A percentile compares a stretch with the other conserved stretches of the same genome.
These are phyloP conservation scores for Drosophila pachea DNA, from an alignment of 1,140 invertebrate species.

Conservation along the genomic window DNA sequence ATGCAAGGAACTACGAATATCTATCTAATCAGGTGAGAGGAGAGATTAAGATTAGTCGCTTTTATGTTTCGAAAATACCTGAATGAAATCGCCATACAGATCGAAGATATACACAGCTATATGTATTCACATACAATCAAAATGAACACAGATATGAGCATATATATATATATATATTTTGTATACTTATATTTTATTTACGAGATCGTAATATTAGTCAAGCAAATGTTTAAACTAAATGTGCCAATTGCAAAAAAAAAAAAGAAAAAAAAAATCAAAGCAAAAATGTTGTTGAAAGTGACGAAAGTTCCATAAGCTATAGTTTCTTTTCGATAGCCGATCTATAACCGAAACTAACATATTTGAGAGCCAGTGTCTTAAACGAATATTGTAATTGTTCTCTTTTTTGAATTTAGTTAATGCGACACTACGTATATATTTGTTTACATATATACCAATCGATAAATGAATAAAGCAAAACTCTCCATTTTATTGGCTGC, in stretches of 20 bases:
- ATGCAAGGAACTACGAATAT: slow-evolving; percentile 29
- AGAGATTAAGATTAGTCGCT: slow-evolving; percentile 21
- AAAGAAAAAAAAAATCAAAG: too few species aligned
- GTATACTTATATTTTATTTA: slow-evolving; percentile 66
- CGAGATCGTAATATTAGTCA: slow-evolving; percentile 64
- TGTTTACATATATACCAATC: slow-evolving; percentile 32
- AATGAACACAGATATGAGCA: slow-evolving; percentile 50
- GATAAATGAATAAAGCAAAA: slow-evolving; percentile 29
- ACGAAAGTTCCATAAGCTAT: slow-evolving; percentile 65
- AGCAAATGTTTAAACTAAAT: slow-evolving; percentile 29
- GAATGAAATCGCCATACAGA: slow-evolving; percentile 50
- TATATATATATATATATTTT: slow-evolving; percentile 56
- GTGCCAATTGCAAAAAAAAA: slow-evolving; percentile 61
- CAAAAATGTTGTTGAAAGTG: too few species aligned
- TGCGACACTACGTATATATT: slow-evolving; percentile 37
- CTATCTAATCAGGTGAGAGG: slow-evolving; percentile 5
- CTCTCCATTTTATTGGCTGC: slow-evolving; percentile 5
- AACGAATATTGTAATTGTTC: slow-evolving; percentile 64
- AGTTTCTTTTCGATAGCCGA: slow-evolving; percentile 63
- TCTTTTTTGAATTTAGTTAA: slow-evolving; percentile 52
- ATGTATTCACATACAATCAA: slow-evolving; percentile 33
- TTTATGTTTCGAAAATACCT: slow-evolving; percentile 63
- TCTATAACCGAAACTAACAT: slow-evolving; percentile 55
- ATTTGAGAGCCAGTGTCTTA: slow-evolving; percentile 69
- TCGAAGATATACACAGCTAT: slow-evolving; percentile 3